These are phyloP conservation scores for Dasypogon diadema DNA, from an alignment of 2,888 invertebrate species.

Conservation along the genomic window DNA sequence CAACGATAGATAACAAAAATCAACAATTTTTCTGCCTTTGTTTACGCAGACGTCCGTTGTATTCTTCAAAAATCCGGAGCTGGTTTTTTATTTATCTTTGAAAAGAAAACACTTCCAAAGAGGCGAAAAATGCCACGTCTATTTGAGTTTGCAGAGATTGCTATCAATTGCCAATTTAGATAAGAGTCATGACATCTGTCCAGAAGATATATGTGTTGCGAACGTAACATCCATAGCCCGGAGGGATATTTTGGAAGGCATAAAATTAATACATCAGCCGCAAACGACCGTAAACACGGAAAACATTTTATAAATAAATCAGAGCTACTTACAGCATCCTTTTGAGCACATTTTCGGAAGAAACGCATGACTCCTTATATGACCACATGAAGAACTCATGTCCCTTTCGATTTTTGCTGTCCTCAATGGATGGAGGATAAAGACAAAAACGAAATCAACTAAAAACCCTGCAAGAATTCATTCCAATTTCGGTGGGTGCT, in stretches of 20 bases:
- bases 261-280: slow-evolving; percentile 30
- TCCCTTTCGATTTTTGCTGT: slow-evolving; percentile 51
- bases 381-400: slow-evolving; percentile 56
- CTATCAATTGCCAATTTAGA: slow-evolving; percentile 27
- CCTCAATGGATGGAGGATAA: slow-evolving; percentile 8
- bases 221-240: background rate
- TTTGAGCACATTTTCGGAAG: slow-evolving; percentile 55
- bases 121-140: slow-evolving; percentile 2
- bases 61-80: background rate
- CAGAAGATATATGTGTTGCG: slow-evolving; percentile 2
- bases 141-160: slow-evolving; percentile 3
- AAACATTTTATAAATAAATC: slow-evolving; percentile 36
- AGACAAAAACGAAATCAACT: slow-evolving; percentile 7
- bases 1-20: no score
- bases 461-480: background rate
- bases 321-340: slow-evolving; percentile 55
- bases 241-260: slow-evolving; percentile 3
- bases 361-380: slow-evolving; percentile 56
- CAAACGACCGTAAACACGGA: background rate
- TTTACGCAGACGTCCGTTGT: background rate
- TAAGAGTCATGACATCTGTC: slow-evolving; percentile 19
- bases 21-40: background rate
- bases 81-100: no score
- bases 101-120: background rate
- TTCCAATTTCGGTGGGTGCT: background rate